phyloP scores from a whole-genome alignment of 2,113 vertebrate genomes.

The Hystrix brachyura region DNA sequence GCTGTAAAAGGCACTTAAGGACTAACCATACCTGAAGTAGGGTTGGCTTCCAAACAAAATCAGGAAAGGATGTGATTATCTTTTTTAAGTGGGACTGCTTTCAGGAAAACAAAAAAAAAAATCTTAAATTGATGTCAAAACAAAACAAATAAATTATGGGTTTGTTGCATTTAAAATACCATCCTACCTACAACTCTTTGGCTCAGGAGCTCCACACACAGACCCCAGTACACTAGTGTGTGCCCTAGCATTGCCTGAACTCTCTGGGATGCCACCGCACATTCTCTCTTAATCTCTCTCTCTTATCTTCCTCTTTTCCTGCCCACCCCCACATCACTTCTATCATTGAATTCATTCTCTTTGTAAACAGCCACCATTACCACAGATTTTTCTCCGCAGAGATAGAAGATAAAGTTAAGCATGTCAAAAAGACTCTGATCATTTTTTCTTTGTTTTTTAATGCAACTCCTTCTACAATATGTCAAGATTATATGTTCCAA shows the following conservation, averaged over 20 bases:
- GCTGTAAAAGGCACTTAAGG: neutral
- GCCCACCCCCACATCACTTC: neutral
- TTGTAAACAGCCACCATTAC: neutral
- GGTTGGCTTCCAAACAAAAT: neutral
- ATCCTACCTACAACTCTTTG: neutral
- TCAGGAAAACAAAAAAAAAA: neutral
- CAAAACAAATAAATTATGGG: neutral
- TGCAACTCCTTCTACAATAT: neutral
- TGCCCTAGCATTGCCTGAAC: neutral
- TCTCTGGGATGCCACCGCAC: rapidly evolving
- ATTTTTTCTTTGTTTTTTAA: neutral
- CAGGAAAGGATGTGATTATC: neutral
- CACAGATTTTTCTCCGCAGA: neutral
- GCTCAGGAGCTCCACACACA: neutral
- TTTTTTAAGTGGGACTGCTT: slow-evolving; percentile 9
- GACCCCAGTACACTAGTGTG: neutral
- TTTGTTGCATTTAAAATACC: neutral
- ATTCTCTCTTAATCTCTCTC: neutral
- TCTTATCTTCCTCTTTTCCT: neutral
- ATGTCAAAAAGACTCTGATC: neutral
- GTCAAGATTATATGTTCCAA: neutral
- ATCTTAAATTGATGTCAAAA: neutral
- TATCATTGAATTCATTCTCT: neutral
- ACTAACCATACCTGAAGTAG: neutral
- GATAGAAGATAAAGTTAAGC: neutral